phyloP scores from a whole-genome alignment of 2,888 invertebrate species.

The Leptopilina drosophilae region DNA sequence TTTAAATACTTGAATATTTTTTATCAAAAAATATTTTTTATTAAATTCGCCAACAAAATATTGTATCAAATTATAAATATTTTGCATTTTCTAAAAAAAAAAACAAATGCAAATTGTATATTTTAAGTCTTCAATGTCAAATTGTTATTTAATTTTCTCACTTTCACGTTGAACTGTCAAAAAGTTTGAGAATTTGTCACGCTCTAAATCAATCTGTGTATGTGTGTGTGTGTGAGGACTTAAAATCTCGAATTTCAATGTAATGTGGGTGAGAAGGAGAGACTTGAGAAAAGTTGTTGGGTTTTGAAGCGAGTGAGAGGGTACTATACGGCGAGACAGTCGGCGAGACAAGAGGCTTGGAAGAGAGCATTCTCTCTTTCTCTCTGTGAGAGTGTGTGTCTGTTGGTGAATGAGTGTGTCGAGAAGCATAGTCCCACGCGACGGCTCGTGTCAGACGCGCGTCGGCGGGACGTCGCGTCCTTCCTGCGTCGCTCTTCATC shows the following conservation, averaged over 20 bases:
- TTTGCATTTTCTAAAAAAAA: no score
- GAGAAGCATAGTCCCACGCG: conserved; percentile 27
- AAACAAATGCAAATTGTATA: no score
- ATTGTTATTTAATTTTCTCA: conserved; percentile 10
- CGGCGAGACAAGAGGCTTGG: conserved; percentile 30
- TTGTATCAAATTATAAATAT: no score
- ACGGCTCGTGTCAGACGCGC: conserved; percentile 38
- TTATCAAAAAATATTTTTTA: no score
- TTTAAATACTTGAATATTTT: no score
- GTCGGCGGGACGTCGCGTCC: conserved; percentile 32
- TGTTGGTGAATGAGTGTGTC: no score
- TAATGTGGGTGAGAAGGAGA: not conserved
- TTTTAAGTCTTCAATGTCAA: not conserved
- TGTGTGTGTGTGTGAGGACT: not conserved
- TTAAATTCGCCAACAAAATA: not conserved
- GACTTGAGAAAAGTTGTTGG: conserved; percentile 10
- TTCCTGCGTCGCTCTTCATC: conserved; percentile 1
- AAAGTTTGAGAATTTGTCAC: conserved; percentile 26
- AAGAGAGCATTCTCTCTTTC: conserved; percentile 22
- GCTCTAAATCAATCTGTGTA: conserved; percentile 15
- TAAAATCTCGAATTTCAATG: conserved; percentile 19
- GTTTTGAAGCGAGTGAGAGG: conserved; percentile 10
- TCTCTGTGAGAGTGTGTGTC: not conserved
- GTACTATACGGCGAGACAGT: conserved; percentile 12
- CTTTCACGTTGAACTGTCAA: conserved; percentile 17